phyloP scores from a whole-genome alignment of 2,797 vertebrate genomes.

The Bradypodion ventrale region DNA sequence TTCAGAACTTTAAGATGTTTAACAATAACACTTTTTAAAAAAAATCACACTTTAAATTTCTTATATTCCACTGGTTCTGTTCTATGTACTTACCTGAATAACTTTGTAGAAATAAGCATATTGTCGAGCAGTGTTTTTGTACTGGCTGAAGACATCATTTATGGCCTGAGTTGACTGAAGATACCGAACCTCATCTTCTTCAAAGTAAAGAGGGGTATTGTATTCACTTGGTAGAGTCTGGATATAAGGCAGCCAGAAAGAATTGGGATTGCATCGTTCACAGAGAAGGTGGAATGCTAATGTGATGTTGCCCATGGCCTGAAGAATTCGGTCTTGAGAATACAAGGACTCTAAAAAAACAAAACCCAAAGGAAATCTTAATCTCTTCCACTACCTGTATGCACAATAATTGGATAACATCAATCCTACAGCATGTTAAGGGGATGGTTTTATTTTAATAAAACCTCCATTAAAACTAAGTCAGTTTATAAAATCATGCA shows the following conservation, averaged over 20 bases:
- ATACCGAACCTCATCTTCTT: conserved; percentile 91
- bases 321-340: conserved; percentile 93
- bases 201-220: conserved; percentile 93
- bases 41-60: no score
- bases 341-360: conserved; percentile 86
- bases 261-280: conserved; percentile 86
- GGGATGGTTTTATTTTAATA: neutral
- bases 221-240: conserved; percentile 91
- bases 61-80: neutral
- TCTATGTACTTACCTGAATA: conserved; percentile 83
- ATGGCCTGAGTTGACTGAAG: conserved; percentile 94
- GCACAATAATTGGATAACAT: conserved; percentile 1
- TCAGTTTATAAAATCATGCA: no score
- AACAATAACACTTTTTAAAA: neutral
- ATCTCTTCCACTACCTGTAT: neutral
- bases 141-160: conserved; percentile 94
- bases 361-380: conserved; percentile 58
- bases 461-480: neutral
- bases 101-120: conserved; percentile 99
- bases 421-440: neutral
- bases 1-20: conserved; percentile 1
- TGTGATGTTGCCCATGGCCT: conserved; percentile 98
- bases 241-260: conserved; percentile 95
- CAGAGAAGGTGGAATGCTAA: conserved; percentile 95
- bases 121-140: conserved; percentile 96